Evolutionary conservation across 1,140 invertebrate genomes (phyloP), one percentile per base, ranked within the genome.

Genomic region (Drosophila eugracilis): DNA sequence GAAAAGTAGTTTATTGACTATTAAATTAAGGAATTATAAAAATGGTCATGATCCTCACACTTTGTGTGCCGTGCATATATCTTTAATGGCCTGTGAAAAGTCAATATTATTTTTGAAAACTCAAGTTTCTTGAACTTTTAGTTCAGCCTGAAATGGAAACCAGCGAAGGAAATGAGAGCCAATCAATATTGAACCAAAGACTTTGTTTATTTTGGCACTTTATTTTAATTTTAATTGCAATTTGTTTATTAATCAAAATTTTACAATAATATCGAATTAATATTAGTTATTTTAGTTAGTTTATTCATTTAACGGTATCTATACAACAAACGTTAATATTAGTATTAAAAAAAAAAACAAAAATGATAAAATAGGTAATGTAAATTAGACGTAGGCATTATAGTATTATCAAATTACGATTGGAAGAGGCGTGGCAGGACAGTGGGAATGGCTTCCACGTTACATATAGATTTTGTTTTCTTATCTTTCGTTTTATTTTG

Each of bases 131-230:
- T n/a, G n/a, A n/a, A n/a, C n/a, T n/a, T n/a, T n/a, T n/a, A n/a
- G n/a, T n/a, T n/a, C n/a, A n/a, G n/a, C n/a, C n/a, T n/a, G n/a
- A n/a, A n/a, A n/a, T n/a, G n/a, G n/a, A n/a, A n/a, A n/a, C n/a
- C n/a, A n/a, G n/a, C n/a, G 5, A 2, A n/a, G n/a, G n/a, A 1
- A 1, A 36, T 5, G 14, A 36, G 14, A 36, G 6, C 5, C 6
- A 24, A 24, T 24, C n/a, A 14, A 44, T n/a, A n/a, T 14, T 1
- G 1, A 44, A 14, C 21, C 42, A 5, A 44, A 17, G 4, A 12
- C n/a, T 1, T 67, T 75, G 59, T 72, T 85, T 71, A 76, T 85
- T 85, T 85, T 85, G 80, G 80, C 80, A 85, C 80, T 85, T 85
- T 76, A 85, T 80, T 66, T 79, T 37, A 48, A 60, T 60, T 78